Evolutionary conservation across 1,140 invertebrate species (phyloP), one percentile per base, ranked within the genome.

Genomic region (Atopsyche davidsoni): DNA sequence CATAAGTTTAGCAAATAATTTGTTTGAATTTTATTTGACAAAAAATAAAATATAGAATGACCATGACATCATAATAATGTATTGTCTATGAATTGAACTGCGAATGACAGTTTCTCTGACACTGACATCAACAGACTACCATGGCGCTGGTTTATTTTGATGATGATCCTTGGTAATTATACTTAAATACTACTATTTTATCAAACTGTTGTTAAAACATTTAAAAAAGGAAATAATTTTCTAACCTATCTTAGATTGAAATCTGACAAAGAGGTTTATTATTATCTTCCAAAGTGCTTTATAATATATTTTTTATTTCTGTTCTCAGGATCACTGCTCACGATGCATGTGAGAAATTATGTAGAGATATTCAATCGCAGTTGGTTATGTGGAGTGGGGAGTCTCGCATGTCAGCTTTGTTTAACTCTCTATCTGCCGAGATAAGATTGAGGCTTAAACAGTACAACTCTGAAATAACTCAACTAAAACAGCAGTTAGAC

Each of bases 341-440:
- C 63, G 82, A 84, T 51, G 73, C 78, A 0, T 85, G 82, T 58
- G 79, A 83, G 59, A 77, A 77, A 42, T 59, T 84, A 2, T 75
- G 75, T 50, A 71, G 80, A 46, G 75, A 81, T 53, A 79, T 85
- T 32, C 76, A 81, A 64, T 75, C 79, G 53, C 73, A 80, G 53
- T 49, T 86, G 0, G 76, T 75, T 1, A 51, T 70, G 18, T 69
- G 82, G 25, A 73, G 79, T 57, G 67, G 68, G 46, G 64, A 77
- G 43, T 59, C 68, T 18, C 74, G 68, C 58, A 66, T 65, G 1
- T 78, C 76, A 4, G 67, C 76, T 51, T 64, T 70, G 22, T 81
- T 77, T 61, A 66, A 72, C 1, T 73, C 65, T 55, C 60, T 82
- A 21, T 83, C 80, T 2, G 73, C 74, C 6, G 73, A 70, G 53